phyloP scores from a whole-genome alignment of 2,797 vertebrate species.

The Manis pentadactyla region DNA sequence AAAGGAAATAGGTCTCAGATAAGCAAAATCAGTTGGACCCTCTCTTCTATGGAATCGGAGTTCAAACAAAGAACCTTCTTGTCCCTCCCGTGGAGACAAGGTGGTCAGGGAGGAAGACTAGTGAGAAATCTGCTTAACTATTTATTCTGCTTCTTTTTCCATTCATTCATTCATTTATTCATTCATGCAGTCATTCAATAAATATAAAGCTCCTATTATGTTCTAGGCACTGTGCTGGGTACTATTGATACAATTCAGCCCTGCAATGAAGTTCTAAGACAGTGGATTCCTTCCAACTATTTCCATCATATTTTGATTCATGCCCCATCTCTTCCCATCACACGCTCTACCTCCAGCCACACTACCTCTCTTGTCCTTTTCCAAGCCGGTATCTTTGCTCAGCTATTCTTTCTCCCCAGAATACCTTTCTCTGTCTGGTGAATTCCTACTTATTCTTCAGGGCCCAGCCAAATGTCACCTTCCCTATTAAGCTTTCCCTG shows the following conservation, averaged over 20 bases:
- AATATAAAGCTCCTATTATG: neutral
- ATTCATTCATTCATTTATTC: neutral
- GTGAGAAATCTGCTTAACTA: neutral
- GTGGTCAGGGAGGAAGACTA: neutral
- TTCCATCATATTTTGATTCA: neutral
- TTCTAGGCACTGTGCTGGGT: neutral
- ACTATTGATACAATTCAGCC: neutral
- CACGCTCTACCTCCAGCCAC: neutral
- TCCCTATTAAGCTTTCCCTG: constrained; percentile 29
- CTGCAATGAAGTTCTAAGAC: neutral
- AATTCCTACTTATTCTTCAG: constrained; percentile 12
- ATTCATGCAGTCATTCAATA: neutral
- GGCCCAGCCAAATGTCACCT: neutral
- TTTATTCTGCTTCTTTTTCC: neutral
- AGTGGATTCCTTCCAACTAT: neutral
- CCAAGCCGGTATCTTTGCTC: neutral
- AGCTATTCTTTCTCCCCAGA: neutral
- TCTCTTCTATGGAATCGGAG: neutral
- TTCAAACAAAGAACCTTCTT: neutral
- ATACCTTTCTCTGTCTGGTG: neutral
- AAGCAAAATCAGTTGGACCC: neutral
- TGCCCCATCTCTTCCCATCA: neutral
- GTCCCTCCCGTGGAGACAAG: neutral
- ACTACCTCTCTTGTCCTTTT: neutral
- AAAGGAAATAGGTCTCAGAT: neutral